Evolutionary conservation across 2,888 invertebrate genomes (phyloP).

Genomic region (Acleris laterana): DNA sequence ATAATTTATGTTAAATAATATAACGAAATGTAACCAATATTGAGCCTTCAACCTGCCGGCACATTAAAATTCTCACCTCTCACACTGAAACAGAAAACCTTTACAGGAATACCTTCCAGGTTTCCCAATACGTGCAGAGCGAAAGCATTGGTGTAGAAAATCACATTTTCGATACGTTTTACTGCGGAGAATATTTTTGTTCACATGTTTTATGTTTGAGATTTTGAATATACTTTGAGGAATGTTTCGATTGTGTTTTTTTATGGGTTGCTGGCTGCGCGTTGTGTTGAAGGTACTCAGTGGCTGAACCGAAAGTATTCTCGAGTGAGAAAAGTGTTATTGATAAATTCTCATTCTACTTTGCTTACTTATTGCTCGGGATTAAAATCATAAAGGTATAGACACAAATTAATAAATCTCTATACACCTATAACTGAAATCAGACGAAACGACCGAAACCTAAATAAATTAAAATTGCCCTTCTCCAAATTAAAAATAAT

Average conservation of each 20-base stretch:
- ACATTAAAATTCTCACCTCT: constrained; percentile 19
- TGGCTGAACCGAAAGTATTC: too few species aligned
- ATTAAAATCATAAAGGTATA: too few species aligned
- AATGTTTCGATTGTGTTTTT: not conserved
- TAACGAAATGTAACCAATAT: not conserved
- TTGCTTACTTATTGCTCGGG: too few species aligned
- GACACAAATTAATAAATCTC: too few species aligned
- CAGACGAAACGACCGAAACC: too few species aligned
- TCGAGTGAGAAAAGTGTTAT: too few species aligned
- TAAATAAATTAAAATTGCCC: too few species aligned
- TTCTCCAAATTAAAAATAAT: too few species aligned
- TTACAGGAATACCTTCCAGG: constrained; percentile 19
- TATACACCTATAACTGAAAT: too few species aligned
- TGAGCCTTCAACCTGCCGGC: not conserved
- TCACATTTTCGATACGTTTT: constrained; percentile 37
- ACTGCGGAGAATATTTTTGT: constrained; percentile 32
- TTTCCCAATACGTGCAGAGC: constrained; percentile 23
- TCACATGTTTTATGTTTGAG: constrained; percentile 24
- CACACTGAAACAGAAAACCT: constrained; percentile 12
- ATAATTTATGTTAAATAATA: too few species aligned
- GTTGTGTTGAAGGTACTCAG: too few species aligned
- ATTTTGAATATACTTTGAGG: constrained; percentile 13
- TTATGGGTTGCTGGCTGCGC: not conserved
- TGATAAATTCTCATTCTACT: too few species aligned
- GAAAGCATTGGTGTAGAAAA: constrained; percentile 29